phyloP scores from a whole-genome alignment of 2,113 vertebrate genomes.

The Corythornis vintsioides region DNA sequence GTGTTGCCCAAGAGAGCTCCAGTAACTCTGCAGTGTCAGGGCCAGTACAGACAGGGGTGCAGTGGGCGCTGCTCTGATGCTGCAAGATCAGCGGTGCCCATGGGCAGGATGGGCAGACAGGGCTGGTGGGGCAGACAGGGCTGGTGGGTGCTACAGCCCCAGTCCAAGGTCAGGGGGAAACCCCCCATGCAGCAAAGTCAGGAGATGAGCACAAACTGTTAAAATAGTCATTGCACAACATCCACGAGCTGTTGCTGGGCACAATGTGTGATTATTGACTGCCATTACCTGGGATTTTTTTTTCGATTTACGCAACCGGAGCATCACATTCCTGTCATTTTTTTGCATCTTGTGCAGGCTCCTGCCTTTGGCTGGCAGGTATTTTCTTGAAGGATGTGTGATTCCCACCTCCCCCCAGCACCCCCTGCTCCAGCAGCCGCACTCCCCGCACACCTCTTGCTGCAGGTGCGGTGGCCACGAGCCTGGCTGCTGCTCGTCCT shows the following conservation, averaged over 20 bases:
- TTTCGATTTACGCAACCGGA: not conserved
- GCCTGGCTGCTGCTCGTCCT: accelerated
- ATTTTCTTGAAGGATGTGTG: not conserved
- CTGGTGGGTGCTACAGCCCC: not conserved
- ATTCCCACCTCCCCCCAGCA: not conserved
- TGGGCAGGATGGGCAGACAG: not conserved
- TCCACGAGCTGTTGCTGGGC: not conserved
- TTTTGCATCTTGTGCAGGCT: not conserved
- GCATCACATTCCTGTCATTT: constrained; percentile 21
- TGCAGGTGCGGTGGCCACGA: not conserved
- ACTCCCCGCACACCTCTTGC: not conserved
- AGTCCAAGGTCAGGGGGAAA: accelerated
- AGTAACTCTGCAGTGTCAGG: accelerated
- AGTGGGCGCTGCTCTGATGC: not conserved
- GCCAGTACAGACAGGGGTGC: accelerated
- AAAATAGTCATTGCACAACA: not conserved
- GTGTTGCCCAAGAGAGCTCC: not conserved
- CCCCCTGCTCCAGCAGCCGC: not conserved
- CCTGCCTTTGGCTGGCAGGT: constrained; percentile 5
- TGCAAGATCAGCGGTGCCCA: accelerated
- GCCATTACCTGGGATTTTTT: not conserved
- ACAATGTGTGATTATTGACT: not conserved
- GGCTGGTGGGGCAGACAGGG: not conserved
- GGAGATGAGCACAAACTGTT: not conserved
- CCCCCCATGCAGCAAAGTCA: accelerated